Base-by-base conservation (phyloP, 1,140 invertebrate genomes). In the Ptiloglossa arizonensis region DNA sequence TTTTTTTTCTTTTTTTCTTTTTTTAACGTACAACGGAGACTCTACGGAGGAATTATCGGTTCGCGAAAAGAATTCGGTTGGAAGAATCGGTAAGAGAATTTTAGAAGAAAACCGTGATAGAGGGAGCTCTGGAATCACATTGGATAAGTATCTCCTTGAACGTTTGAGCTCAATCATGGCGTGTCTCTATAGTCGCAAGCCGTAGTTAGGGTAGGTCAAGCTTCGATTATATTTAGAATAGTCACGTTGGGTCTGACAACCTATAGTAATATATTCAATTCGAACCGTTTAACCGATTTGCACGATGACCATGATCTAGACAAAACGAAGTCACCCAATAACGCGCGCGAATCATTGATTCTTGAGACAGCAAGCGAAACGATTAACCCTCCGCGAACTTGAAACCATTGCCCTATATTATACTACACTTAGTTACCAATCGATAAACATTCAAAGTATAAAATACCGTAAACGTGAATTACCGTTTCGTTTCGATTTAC, bases 201-300 rank as follows among this genome's bases (percentile, higher is more conserved):
- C 11, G 46, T n/a, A 72, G 66, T 79, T 77, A 44, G 56, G 81
- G 22, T 73, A 83, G 81, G 80, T 83, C 70, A 56, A 46, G 69
- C 59, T 57, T 71, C 60, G 59, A 79, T 76, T 76, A 69, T 76
- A 76, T 76, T 76, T 76, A 76, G 73, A 76, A 76, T 68, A 57
- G 63, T 57, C 38, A 38, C 29, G 54, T 60, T 19, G 41, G 17
- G 17, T 54, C 35, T 29, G 52, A 67, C 41, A 59, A 41, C 15
- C 41, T 59, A 48, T 76, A 41, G 73, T 76, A 76, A 76, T 76
- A 76, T 38, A 48, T 76, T 24, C 73, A 76, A 76, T 76, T 76
- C 66, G 52, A 69, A 41, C 44, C 73, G 44, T 76, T 76, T 76
- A 76, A 35, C 64, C 22, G 41, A 69, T 76, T 56, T 69, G 57